Conservation (phyloP, 2,113 vertebrate genomes). For the Oryzias melastigma region DNA sequence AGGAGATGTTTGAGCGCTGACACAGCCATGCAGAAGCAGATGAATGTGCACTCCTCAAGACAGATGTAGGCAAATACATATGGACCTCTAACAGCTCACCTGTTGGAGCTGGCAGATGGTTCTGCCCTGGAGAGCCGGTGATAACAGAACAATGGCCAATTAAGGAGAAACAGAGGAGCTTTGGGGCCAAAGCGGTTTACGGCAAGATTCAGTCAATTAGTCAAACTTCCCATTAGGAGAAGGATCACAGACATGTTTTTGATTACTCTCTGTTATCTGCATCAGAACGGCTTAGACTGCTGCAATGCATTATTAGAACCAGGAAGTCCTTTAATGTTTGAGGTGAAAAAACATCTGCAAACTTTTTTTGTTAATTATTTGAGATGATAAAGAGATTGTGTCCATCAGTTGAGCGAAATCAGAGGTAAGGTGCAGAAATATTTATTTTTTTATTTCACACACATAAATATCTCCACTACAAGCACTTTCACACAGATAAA, state of each 20-base stretch:
- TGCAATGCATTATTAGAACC: conserved; percentile 13
- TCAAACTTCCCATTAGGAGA: conserved; percentile 58
- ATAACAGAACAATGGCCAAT: conserved; percentile 68
- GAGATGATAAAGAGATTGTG: too few species aligned
- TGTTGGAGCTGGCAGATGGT: conserved; percentile 71
- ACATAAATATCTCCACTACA: conserved; percentile 14
- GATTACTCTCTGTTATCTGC: conserved; percentile 50
- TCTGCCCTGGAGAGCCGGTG: conserved; percentile 61
- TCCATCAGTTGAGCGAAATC: too few species aligned
- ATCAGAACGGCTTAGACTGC: conserved; percentile 34
- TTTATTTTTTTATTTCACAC: neutral
- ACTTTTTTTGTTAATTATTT: too few species aligned
- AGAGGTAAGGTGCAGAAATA: too few species aligned
- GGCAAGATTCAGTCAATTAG: conserved; percentile 67
- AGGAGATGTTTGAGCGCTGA: neutral
- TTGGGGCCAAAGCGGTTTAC: conserved; percentile 46
- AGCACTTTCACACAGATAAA: conserved; percentile 46
- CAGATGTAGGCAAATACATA: conserved; percentile 49
- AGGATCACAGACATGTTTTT: conserved; percentile 51
- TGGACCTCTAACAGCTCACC: conserved; percentile 43
- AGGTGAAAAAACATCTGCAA: too few species aligned
- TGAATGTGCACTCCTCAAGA: conserved; percentile 32
- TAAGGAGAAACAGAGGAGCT: conserved; percentile 54
- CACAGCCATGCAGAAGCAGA: neutral
- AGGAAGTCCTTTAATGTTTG: neutral